Evolutionary conservation across 1,140 invertebrate species (phyloP), one percentile per base, ranked within the genome.

Genomic region (Drosophila suzukii): DNA sequence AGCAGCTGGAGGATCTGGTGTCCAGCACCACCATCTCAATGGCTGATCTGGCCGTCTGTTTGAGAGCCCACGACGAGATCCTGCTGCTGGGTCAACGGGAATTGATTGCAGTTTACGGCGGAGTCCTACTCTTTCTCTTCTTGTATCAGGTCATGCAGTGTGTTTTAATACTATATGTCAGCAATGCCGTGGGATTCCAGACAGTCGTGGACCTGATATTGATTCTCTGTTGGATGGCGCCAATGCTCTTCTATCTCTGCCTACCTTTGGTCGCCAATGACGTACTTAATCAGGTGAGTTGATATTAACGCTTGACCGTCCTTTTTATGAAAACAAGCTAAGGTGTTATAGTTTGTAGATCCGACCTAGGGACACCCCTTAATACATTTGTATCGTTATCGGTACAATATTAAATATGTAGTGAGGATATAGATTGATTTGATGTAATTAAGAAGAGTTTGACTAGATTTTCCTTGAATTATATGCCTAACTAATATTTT

Each of bases 231-330:
- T 86, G 84, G 82, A 36, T 89, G 2, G 6, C n/a, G 0, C 82
- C 84, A 0, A 44, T 72, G 13, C n/a, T 60, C 24, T 46, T 85
- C 17, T 83, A 84, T 20, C 46, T 76, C 49, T 36, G 38, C 44
- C 30, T 84, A 11, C 81, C 81, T 4, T 15, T 82, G 8, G 51
- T 12, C 0, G 46, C 57, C 3, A 83, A 85, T 51, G 58, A 80
- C 38, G 36, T 82, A 13, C 43, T 30, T 27, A 67, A 66, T n/a
- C 71, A 85, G 81, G 81, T 85, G 46, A 83, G 81, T 51, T 17
- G 17, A 34, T 73, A 11, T 27, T 47, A 34, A 61, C 62, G 62
- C 62, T 65, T 66, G n/a, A 30, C 12, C 5, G 43, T 20, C 11
- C 6, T 12, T 24, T 7, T 15, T 39, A 41, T 32, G 17, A 57